A percentile compares a stretch with the other conserved stretches of the same genome.
phyloP scores from a whole-genome alignment of 1,140 invertebrate genomes.

The Drosophila ananassae region DNA sequence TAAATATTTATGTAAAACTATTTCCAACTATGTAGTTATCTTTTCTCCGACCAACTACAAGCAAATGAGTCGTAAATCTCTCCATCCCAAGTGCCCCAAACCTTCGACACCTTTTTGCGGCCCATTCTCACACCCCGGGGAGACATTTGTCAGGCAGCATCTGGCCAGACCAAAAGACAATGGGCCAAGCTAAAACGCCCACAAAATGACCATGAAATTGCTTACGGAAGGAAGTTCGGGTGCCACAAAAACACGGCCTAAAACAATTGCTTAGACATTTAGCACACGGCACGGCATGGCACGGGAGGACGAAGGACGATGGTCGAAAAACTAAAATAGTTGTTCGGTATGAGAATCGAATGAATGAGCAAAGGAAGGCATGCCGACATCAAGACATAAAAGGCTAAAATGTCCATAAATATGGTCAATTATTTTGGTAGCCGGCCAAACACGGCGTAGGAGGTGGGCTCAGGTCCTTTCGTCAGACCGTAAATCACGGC shows the following conservation, averaged over 20 bases:
- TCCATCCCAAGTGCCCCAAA: neutral
- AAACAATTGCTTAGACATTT: slow-evolving; percentile 65
- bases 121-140: neutral
- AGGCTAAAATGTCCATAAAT: slow-evolving; percentile 80
- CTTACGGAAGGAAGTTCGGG: slow-evolving; percentile 75
- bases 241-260: slow-evolving; percentile 78
- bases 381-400: slow-evolving; percentile 68
- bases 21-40: slow-evolving; percentile 23
- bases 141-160: slow-evolving; percentile 24
- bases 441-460: slow-evolving; percentile 43
- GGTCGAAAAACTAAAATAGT: slow-evolving; percentile 57
- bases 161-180: slow-evolving; percentile 51
- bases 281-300: slow-evolving; percentile 31
- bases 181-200: slow-evolving; percentile 68
- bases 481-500: slow-evolving; percentile 72
- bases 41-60: neutral
- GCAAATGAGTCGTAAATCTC: slow-evolving; percentile 28
- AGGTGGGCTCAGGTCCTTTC: slow-evolving; percentile 51
- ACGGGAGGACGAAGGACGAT: neutral
- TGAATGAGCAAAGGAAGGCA: slow-evolving; percentile 72
- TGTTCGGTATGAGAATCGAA: slow-evolving; percentile 53
- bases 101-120: slow-evolving; percentile 30
- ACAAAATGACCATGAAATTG: slow-evolving; percentile 81
- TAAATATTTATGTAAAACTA: slow-evolving; percentile 40
- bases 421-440: slow-evolving; percentile 74